Conservation (phyloP, 64 coral and sea anemone genomes). For the Montipora capricornis region DNA sequence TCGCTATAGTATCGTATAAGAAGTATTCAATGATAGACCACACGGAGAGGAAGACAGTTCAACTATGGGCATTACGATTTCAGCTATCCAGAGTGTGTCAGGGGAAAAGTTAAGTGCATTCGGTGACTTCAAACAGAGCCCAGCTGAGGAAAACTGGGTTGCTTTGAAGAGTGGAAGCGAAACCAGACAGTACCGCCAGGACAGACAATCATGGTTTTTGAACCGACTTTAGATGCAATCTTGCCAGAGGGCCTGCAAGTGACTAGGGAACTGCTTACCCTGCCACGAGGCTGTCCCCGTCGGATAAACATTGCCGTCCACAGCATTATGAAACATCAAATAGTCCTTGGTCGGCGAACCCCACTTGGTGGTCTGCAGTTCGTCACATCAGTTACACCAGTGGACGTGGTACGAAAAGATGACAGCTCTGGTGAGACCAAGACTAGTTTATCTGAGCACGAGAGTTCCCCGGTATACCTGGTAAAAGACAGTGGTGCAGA, state of each 20-base stretch:
- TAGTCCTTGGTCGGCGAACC: background rate
- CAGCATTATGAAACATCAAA: conserved; percentile 15
- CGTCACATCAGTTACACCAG: background rate
- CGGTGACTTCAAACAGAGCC: background rate
- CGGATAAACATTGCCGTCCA: conserved; percentile 2
- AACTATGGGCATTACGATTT: background rate
- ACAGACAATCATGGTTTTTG: background rate
- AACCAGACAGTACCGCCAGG: background rate
- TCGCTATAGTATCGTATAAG: conserved; percentile 46
- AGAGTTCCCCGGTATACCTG: background rate
- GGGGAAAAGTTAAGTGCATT: background rate
- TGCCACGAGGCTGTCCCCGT: background rate
- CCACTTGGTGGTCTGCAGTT: background rate
- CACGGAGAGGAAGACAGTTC: background rate
- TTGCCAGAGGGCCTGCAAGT: background rate
- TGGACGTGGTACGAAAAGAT: conserved; percentile 3
- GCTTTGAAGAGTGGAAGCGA: conserved; percentile 1
- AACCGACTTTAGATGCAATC: background rate
- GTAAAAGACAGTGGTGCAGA: background rate
- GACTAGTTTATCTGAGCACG: background rate
- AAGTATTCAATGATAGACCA: conserved; percentile 10
- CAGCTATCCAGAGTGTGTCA: background rate
- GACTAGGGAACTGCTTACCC: background rate
- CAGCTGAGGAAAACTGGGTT: background rate
- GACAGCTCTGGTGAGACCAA: too few species aligned